A percentile compares a stretch with the other conserved stretches of the same genome.
These are phyloP conservation scores for Parapristionchus giblindavisi DNA, from an alignment of 2,888 invertebrate genomes.

Conservation along the genomic window DNA sequence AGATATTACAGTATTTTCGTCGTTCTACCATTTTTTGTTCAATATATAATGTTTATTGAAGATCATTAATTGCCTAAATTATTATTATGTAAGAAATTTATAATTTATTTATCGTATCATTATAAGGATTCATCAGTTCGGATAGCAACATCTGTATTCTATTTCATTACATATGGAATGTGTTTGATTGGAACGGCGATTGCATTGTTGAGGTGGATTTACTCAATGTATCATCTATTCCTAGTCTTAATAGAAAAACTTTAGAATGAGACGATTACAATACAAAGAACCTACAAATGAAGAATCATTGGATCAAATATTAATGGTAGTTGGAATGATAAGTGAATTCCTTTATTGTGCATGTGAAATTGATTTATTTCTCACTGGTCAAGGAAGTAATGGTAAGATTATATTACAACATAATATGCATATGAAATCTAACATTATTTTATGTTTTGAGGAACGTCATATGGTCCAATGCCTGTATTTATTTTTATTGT, in stretches of 20 bases:
- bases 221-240: not conserved
- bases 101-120: not conserved
- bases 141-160: slow-evolving; percentile 13
- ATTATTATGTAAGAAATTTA: too few species aligned
- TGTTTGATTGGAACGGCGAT: not conserved
- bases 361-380: slow-evolving; percentile 27
- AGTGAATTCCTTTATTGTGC: slow-evolving; percentile 64
- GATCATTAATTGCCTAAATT: too few species aligned
- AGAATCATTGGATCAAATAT: slow-evolving; percentile 65
- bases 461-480: slow-evolving; percentile 1
- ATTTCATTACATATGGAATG: slow-evolving; percentile 4
- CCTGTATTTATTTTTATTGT: slow-evolving; percentile 60
- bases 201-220: not conserved
- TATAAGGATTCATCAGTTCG: slow-evolving; percentile 11
- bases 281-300: slow-evolving; percentile 61
- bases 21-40: not conserved
- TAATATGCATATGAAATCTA: too few species aligned
- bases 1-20: not conserved
- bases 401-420: not conserved
- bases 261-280: slow-evolving; percentile 63
- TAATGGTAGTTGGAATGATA: slow-evolving; percentile 63
- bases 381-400: slow-evolving; percentile 1
- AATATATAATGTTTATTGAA: too few species aligned
- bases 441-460: not conserved
- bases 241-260: too few species aligned